These are phyloP conservation scores for Eremobia ochroleuca DNA, from an alignment of 2,888 invertebrate species.

Conservation along the genomic window DNA sequence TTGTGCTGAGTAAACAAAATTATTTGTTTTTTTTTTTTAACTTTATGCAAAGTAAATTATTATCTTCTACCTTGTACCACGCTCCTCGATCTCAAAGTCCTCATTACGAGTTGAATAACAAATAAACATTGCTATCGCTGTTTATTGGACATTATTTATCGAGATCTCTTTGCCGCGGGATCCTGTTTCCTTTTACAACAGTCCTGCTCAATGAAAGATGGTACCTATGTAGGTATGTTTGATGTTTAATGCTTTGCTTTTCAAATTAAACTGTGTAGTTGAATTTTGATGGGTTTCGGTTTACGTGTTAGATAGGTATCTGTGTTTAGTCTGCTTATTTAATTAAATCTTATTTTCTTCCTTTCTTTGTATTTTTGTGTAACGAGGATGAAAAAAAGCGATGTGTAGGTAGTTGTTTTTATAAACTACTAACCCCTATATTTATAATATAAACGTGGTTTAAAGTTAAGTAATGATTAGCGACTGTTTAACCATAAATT, in stretches of 20 bases:
- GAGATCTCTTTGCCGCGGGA: slow-evolving; percentile 66
- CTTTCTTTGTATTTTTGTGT: neutral
- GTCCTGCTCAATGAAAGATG: slow-evolving; percentile 26
- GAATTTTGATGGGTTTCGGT: neutral
- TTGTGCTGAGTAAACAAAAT: neutral
- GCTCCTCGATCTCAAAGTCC: slow-evolving; percentile 67
- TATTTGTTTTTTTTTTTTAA: neutral
- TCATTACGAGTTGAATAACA: slow-evolving; percentile 84
- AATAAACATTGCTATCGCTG: slow-evolving; percentile 80
- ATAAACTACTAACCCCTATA: neutral
- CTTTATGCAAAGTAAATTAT: neutral
- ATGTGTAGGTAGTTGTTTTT: neutral
- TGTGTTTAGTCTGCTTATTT: no score
- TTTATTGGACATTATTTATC: slow-evolving; percentile 84
- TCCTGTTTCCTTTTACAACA: slow-evolving; percentile 53
- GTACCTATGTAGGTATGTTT: neutral
- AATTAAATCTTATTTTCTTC: no score
- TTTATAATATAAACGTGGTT: no score
- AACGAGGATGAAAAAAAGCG: neutral
- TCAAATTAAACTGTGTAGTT: slow-evolving; percentile 1
- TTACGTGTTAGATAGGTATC: neutral
- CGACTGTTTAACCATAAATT: no score
- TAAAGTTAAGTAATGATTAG: no score
- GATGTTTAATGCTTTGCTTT: slow-evolving; percentile 24
- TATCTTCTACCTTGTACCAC: slow-evolving; percentile 51